Conservation (phyloP, 2,888 invertebrate species). For the Ypsolopha sequella region DNA sequence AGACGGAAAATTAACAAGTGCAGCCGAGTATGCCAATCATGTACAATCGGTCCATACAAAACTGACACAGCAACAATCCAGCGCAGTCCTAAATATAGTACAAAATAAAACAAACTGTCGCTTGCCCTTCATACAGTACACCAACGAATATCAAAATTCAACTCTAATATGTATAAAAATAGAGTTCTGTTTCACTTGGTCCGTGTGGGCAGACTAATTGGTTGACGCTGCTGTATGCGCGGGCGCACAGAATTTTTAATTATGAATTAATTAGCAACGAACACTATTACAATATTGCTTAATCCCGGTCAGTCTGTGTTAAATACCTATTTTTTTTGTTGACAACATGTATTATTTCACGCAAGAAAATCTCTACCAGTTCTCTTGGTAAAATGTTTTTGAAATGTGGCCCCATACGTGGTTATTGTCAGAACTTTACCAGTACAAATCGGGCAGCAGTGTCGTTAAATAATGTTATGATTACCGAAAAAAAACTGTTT, state of each 20-base stretch:
- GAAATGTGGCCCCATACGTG: no score
- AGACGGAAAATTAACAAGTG: neutral
- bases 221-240: constrained; percentile 54
- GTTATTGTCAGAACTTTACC: no score
- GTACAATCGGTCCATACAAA: constrained; percentile 29
- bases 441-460: no score
- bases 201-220: constrained; percentile 46
- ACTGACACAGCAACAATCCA: constrained; percentile 67
- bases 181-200: constrained; percentile 39
- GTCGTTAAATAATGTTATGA: no score
- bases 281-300: constrained; percentile 59
- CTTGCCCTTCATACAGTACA: constrained; percentile 57
- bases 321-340: neutral
- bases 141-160: constrained; percentile 34
- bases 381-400: no score
- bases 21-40: constrained; percentile 40
- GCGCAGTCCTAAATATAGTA: constrained; percentile 66
- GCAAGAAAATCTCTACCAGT: no score
- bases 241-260: constrained; percentile 68
- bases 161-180: constrained; percentile 30
- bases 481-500: no score
- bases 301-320: constrained; percentile 26
- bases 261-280: constrained; percentile 68
- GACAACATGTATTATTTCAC: no score
- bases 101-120: constrained; percentile 68